Evolutionary conservation across 2,797 vertebrate species (phyloP), one percentile per base, ranked within the genome.

Genomic region (Myiotriccus ornatus): DNA sequence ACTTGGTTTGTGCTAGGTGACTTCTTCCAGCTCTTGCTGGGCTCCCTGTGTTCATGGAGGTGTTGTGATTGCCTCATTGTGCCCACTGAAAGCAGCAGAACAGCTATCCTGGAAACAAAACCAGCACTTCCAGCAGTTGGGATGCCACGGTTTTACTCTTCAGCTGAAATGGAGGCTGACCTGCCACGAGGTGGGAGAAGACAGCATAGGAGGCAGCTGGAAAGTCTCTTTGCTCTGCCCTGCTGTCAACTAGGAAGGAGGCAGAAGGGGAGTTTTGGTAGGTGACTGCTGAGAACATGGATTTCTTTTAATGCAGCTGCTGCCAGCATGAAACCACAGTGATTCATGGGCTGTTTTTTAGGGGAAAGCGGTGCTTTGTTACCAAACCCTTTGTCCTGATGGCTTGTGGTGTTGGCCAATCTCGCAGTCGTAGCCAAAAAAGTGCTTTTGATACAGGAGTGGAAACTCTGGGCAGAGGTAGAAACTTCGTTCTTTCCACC

Each of bases 341-440:
- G 93, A 91, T 73, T 87, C 65, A 71, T 12, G 56, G 28, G 6
- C n/a, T 55, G 9, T 9, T 88, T 87, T 79, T 34, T 50, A 67
- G 74, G 86, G 43, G 43, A 46, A 81, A 82, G 16, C 62, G n/a
- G 85, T 3, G 5, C 43, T 32, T 68, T 73, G 65, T 78, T 92
- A 65, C 7, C 44, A 50, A 71, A 77, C 53, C 4, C 7, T 56
- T 43, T 88, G 88, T 96, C 92, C 91, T 79, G 32, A 17, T 23
- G 39, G 53, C 74, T 73, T 86, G 63, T 70, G 90, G 41, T 87
- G 70, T 63, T 92, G 85, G 91, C 84, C 34, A 62, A 4, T 85
- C 77, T 80, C 18, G 7, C 79, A 53, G 78, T 69, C 92, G 86
- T 39, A 75, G 94, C 93, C 94, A 87, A 89, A 96, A 97, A 93